phyloP scores from a whole-genome alignment of 2,888 invertebrate species.

The Eupithecia vulgata region DNA sequence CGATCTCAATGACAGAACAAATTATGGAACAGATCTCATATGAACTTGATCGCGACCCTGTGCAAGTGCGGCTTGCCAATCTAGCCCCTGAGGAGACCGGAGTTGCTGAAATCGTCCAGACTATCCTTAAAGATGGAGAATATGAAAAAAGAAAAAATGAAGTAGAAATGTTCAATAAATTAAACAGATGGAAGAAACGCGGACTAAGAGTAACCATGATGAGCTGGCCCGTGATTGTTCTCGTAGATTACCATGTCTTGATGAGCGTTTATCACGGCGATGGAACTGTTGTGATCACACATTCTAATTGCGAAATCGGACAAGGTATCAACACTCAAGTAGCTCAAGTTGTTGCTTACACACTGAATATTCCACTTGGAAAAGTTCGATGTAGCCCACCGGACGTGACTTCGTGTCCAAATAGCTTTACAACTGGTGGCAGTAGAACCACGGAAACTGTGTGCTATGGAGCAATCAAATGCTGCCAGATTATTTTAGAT shows the following conservation, averaged over 20 bases:
- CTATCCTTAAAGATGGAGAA: slow-evolving; percentile 67
- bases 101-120: slow-evolving; percentile 59
- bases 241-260: slow-evolving; percentile 83
- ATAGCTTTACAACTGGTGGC: slow-evolving; percentile 86
- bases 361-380: slow-evolving; percentile 86
- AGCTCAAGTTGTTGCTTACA: slow-evolving; percentile 86
- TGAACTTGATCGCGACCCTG: slow-evolving; percentile 81
- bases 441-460: slow-evolving; percentile 73
- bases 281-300: slow-evolving; percentile 88
- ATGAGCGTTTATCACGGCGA: slow-evolving; percentile 88
- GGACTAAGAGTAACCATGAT: slow-evolving; percentile 88
- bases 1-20: slow-evolving; percentile 84
- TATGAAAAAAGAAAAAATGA: slow-evolving; percentile 82
- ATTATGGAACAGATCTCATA: slow-evolving; percentile 87
- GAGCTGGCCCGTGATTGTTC: slow-evolving; percentile 84
- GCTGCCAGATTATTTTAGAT: slow-evolving; percentile 80
- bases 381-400: slow-evolving; percentile 87
- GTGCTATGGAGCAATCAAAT: slow-evolving; percentile 65
- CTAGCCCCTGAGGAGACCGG: slow-evolving; percentile 72
- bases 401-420: slow-evolving; percentile 85
- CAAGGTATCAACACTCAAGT: slow-evolving; percentile 91
- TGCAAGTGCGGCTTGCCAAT: slow-evolving; percentile 74
- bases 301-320: slow-evolving; percentile 90
- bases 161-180: slow-evolving; percentile 85
- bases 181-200: slow-evolving; percentile 91